Evolutionary conservation across 2,888 invertebrate species (phyloP).

Genomic region (Odontocerum albicorne): DNA sequence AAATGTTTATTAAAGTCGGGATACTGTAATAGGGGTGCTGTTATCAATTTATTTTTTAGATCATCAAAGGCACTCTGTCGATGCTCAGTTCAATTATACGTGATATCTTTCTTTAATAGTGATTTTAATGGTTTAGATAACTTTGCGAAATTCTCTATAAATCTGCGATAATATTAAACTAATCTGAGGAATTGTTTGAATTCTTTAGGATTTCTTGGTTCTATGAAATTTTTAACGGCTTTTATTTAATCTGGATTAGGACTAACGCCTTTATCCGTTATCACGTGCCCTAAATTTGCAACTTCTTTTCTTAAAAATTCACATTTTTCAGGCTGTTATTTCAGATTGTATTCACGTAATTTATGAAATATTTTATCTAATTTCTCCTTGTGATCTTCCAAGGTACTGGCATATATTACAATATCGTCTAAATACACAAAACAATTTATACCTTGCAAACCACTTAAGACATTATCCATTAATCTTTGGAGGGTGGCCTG

Average conservation of each 20-base stretch:
- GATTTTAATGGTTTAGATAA: constrained; percentile 3
- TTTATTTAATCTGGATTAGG: no score
- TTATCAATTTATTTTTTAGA: constrained; percentile 1
- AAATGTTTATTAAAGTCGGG: not conserved
- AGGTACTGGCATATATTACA: not conserved
- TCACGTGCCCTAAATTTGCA: no score
- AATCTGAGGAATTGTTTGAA: not conserved
- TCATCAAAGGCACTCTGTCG: constrained; percentile 3
- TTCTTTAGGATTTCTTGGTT: no score
- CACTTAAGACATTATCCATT: constrained; percentile 2
- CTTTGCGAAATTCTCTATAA: not conserved
- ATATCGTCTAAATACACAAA: constrained; percentile 9
- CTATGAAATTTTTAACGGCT: no score
- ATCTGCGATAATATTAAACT: not conserved
- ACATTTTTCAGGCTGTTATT: no score
- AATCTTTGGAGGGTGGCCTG: constrained; percentile 1
- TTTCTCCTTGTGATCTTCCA: constrained; percentile 1
- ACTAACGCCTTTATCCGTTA: no score
- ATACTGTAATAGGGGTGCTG: no score
- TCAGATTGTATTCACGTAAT: no score
- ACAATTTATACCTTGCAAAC: constrained; percentile 3
- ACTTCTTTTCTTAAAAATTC: no score
- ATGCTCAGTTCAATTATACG: not conserved
- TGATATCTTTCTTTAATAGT: constrained; percentile 7
- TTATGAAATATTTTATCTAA: not conserved